phyloP scores from a whole-genome alignment of 2,888 invertebrate species.

The Dasysyrphus albostriatus region DNA sequence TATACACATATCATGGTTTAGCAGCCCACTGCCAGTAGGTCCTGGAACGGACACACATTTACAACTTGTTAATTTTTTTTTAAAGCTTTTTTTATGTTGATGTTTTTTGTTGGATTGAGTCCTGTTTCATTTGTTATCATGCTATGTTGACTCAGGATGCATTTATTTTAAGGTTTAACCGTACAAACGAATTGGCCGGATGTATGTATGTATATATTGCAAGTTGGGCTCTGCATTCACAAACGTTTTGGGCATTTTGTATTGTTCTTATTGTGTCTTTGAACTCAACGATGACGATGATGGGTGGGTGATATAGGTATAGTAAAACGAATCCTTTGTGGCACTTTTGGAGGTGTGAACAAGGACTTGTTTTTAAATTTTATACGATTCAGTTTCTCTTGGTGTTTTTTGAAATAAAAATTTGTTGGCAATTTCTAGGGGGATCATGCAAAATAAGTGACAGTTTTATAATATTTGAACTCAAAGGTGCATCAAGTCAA shows the following conservation, averaged over 20 bases:
- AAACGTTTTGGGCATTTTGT: constrained; percentile 44
- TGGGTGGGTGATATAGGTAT: constrained; percentile 18
- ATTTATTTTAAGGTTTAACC: constrained; percentile 25
- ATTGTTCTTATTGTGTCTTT: constrained; percentile 34
- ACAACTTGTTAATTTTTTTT: constrained; percentile 64
- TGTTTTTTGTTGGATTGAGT: neutral
- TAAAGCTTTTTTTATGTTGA: constrained; percentile 36
- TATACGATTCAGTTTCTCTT: neutral
- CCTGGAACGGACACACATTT: constrained; percentile 46
- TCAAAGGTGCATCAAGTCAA: too few relatives aligned
- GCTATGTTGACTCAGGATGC: constrained; percentile 63
- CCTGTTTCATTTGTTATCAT: constrained; percentile 52
- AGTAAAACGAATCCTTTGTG: constrained; percentile 61
- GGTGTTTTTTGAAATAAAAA: too few relatives aligned
- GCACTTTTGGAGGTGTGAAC: constrained; percentile 56
- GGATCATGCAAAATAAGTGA: neutral
- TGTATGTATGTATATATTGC: constrained; percentile 30
- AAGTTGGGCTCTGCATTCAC: constrained; percentile 31
- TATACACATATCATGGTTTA: constrained; percentile 23
- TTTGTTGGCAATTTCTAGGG: neutral
- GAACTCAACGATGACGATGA: constrained; percentile 46
- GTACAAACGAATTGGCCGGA: constrained; percentile 32
- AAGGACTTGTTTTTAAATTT: constrained; percentile 37
- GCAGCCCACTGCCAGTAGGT: too few relatives aligned
- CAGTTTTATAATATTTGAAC: too few relatives aligned